Evolutionary conservation across 2,113 vertebrate species (phyloP).

Genomic region (Gymnogyps californianus): DNA sequence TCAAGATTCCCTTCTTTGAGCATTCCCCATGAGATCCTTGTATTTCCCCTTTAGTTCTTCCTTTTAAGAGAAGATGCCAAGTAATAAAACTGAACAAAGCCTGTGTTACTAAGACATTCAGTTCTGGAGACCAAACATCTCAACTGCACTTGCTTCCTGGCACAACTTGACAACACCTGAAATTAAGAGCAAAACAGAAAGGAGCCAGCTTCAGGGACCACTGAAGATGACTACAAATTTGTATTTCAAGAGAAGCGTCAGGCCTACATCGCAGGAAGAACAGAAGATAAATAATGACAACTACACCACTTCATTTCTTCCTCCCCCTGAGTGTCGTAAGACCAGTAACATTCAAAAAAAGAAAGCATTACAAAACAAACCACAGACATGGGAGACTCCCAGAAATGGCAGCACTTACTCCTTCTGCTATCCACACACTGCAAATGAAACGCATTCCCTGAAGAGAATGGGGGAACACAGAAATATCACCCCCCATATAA

Average conservation of each 20-base stretch:
- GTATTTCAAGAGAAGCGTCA: not conserved
- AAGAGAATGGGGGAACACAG: not conserved
- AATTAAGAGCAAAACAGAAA: conserved; percentile 5
- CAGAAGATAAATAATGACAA: not conserved
- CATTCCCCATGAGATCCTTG: not conserved
- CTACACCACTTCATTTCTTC: not conserved
- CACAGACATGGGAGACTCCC: not conserved
- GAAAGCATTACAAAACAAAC: not conserved
- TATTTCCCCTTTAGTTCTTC: not conserved
- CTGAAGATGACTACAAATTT: not conserved
- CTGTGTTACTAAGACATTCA: not conserved
- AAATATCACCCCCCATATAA: not conserved
- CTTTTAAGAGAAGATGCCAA: not conserved
- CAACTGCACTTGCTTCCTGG: not conserved
- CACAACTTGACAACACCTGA: conserved; percentile 34
- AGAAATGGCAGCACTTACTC: not conserved
- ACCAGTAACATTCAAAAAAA: not conserved
- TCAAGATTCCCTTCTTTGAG: not conserved
- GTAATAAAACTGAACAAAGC: conserved; percentile 32
- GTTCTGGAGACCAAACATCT: not conserved
- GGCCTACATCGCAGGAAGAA: not conserved
- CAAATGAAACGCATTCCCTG: not conserved
- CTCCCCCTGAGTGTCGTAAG: not conserved
- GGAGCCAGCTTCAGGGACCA: not conserved
- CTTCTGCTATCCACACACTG: not conserved